phyloP scores from a whole-genome alignment of 2,797 vertebrate genomes.

The Megaceryle alcyon region DNA sequence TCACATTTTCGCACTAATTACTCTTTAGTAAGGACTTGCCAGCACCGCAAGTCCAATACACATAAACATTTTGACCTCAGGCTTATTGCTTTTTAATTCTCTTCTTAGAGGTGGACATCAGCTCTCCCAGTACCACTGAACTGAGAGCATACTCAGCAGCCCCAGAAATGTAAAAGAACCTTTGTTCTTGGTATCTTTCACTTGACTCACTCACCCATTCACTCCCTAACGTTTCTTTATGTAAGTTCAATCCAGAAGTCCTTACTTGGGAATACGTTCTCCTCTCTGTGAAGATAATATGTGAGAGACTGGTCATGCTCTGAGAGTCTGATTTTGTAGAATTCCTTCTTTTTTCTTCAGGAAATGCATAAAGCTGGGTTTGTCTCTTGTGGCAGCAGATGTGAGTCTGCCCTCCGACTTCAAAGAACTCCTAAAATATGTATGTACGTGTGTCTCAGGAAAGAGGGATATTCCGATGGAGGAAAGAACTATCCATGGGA shows the following conservation, averaged over 20 bases:
- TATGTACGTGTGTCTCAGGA: not conserved
- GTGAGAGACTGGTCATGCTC: not conserved
- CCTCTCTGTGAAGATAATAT: not conserved
- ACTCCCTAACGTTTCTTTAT: conserved; percentile 32
- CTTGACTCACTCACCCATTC: conserved; percentile 16
- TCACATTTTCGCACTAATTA: not conserved
- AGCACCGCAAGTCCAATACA: not conserved
- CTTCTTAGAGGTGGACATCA: not conserved
- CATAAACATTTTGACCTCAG: not conserved
- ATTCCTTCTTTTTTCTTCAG: not conserved
- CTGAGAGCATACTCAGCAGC: not conserved
- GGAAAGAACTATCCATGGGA: not conserved
- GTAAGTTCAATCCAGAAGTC: conserved; percentile 9
- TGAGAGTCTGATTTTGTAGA: not conserved
- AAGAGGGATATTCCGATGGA: not conserved
- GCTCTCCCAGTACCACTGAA: not conserved
- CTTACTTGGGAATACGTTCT: not conserved
- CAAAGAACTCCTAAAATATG: not conserved
- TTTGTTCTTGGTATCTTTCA: conserved; percentile 26
- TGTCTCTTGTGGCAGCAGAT: not conserved
- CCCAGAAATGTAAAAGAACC: not conserved
- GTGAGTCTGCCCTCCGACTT: not conserved
- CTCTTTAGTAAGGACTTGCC: not conserved
- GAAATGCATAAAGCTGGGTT: not conserved
- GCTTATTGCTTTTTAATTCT: not conserved